Conservation (phyloP, 2,888 invertebrate genomes). For the Branchinecta sandiegonensis region DNA sequence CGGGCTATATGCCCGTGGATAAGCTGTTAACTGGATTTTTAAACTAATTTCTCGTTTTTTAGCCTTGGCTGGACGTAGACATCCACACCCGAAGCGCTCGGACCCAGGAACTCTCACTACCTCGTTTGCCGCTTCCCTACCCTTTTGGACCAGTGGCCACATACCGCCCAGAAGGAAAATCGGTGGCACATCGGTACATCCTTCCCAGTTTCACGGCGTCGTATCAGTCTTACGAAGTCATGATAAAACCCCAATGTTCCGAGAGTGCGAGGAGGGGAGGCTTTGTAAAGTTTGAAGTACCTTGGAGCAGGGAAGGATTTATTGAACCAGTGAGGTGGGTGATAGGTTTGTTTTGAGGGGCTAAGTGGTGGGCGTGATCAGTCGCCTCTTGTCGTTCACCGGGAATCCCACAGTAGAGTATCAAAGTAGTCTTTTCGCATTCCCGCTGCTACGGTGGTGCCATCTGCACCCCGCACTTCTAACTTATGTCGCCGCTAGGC, state of each 20-base stretch:
- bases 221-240: background rate
- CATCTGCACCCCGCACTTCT: no score
- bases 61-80: conserved; percentile 1
- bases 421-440: no score
- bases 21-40: no score
- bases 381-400: no score
- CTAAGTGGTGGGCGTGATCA: no score
- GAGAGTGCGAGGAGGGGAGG: background rate
- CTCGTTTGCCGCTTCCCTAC: background rate
- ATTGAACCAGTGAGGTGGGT: background rate
- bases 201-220: background rate
- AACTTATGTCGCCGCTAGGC: no score
- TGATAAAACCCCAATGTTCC: background rate
- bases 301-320: conserved; percentile 15
- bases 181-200: background rate
- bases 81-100: background rate
- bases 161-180: background rate
- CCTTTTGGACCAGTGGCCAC: no score
- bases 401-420: no score
- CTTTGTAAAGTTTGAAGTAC: background rate
- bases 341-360: no score
- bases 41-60: background rate
- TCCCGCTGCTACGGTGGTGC: no score
- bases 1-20: no score
- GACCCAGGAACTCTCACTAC: background rate